Evolutionary conservation across 2,797 vertebrate species (phyloP), one percentile per base, ranked within the genome.

Genomic region (Nasua narica): DNA sequence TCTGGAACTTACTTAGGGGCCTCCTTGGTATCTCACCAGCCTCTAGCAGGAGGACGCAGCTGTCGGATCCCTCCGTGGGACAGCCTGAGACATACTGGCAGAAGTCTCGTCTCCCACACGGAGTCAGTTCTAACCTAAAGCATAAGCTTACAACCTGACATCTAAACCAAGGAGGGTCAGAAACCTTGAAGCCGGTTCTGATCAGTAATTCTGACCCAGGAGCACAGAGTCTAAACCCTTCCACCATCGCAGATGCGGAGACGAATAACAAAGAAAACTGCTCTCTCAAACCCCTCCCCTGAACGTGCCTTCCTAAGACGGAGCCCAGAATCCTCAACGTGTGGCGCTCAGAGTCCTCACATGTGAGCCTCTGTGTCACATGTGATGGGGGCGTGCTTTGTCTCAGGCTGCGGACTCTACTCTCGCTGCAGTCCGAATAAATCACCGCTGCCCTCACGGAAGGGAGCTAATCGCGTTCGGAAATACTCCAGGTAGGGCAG

Each of bases 391-490:
- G 58, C 0, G 0, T 1, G 56, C n/a, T 3, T 88, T 84, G 52
- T 81, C 15, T 77, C 69, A 10, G 77, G 40, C 48, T 54, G 46
- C n/a, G 40, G 84, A 58, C 62, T 21, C 46, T 50, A n/a, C 83
- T 69, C 9, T 87, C 7, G 23, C 54, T 46, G 11, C 7, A 58
- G 14, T 84, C 43, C 0, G 10, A 21, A 69, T 92, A 98, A 98
- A 95, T 98, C 96, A 97, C 90, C 69, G 74, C 72, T 58, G 95
- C 92, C 96, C 79, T 92, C 83, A 78, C n/a, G 58, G 96, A 98
- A 98, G 93, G 81, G 86, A 96, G 69, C 91, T 98, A 97, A 98
- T 97, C 98, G 97, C 87, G 14, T 14, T 97, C 94, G 97, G 96
- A 96, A 96, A 91, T 91, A 77, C 79, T 98, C 91, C 0, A 67